Evolutionary conservation across 2,113 vertebrate genomes (phyloP).

Genomic region (Hippolais icterina): DNA sequence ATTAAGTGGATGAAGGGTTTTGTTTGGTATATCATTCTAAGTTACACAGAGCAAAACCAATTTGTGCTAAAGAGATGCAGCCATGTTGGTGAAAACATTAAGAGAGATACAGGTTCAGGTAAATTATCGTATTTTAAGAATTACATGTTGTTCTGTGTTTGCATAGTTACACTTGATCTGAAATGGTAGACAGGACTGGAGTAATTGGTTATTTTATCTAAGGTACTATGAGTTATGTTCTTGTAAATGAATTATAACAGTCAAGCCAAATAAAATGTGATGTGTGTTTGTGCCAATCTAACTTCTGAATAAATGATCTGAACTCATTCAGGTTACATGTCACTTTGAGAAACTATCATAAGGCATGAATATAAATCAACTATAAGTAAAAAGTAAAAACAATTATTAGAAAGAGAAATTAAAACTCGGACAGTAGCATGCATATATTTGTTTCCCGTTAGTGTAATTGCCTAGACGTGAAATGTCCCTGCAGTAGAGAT

Average conservation of each 20-base stretch:
- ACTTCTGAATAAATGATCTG: slow-evolving; percentile 9
- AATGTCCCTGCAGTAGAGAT: background rate
- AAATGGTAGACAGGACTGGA: background rate
- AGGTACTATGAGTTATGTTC: background rate
- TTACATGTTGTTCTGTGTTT: background rate
- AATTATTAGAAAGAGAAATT: slow-evolving; percentile 1
- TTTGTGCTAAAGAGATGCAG: background rate
- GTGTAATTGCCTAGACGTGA: background rate
- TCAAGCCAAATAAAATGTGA: background rate
- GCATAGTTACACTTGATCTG: background rate
- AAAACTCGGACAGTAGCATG: background rate
- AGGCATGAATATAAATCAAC: background rate
- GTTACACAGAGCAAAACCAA: background rate
- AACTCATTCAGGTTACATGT: background rate
- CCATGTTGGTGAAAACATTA: background rate
- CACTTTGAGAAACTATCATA: background rate
- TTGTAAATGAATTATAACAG: background rate
- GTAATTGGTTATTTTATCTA: background rate
- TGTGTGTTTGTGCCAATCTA: background rate
- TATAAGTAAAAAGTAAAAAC: background rate
- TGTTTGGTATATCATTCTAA: background rate
- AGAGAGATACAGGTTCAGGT: background rate
- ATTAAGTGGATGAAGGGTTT: background rate
- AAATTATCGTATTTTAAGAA: background rate
- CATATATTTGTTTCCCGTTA: slow-evolving; percentile 9